Conservation (phyloP, 23 tunicate species). For the Clavelina lepadiformis region DNA sequence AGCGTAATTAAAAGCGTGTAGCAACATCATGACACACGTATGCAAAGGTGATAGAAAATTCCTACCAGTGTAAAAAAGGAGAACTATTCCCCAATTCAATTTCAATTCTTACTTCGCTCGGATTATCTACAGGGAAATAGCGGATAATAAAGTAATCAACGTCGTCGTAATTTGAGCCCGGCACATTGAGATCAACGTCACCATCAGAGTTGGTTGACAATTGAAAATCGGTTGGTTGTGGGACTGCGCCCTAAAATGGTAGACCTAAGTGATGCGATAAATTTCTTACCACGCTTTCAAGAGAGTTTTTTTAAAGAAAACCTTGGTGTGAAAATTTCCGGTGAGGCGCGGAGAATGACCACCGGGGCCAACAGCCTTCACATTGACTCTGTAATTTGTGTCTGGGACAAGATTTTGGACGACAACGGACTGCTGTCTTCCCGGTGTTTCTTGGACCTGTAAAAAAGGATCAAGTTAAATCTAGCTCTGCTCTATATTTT, state of each 20-base stretch:
- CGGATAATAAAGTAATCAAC: conserved; percentile 31
- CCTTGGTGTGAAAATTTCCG: conserved; percentile 24
- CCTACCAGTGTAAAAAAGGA: too few relatives aligned
- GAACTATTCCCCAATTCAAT: too few relatives aligned
- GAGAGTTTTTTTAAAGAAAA: too few relatives aligned
- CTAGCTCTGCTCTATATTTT: neutral
- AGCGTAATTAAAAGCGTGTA: too few relatives aligned
- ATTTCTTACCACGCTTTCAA: too few relatives aligned
- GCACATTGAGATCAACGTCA: conserved; percentile 21
- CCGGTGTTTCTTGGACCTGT: conserved; percentile 19
- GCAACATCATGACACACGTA: too few relatives aligned
- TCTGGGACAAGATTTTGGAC: conserved; percentile 26
- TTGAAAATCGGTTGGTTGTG: conserved; percentile 6
- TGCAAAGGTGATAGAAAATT: too few relatives aligned
- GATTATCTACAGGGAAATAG: conserved; percentile 16
- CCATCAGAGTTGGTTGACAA: neutral
- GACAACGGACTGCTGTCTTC: conserved; percentile 13
- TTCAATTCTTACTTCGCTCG: conserved; percentile 4
- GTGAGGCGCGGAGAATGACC: conserved; percentile 33
- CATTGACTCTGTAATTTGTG: conserved; percentile 31
- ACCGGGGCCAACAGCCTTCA: conserved; percentile 50
- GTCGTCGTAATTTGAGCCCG: neutral
- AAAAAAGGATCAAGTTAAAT: neutral
- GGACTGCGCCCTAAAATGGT: conserved; percentile 16
- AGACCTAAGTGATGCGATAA: neutral